Evolutionary conservation across 1,140 invertebrate genomes (phyloP).

Genomic region (Phymastichus coffea): DNA sequence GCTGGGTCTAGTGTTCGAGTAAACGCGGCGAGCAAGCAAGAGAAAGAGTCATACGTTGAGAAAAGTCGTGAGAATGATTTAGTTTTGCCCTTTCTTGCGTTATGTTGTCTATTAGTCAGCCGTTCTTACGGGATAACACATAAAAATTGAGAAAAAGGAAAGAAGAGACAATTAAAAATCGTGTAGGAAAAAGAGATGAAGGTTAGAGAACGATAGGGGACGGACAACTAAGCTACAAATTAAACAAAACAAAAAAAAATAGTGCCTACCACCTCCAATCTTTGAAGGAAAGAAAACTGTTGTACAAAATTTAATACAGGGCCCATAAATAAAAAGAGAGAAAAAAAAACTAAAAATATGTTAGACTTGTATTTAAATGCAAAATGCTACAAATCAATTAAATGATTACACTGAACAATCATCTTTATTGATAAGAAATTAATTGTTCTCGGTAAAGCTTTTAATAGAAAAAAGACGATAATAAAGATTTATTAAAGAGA

Average conservation of each 20-base stretch:
- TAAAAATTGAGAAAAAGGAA: conserved; percentile 30
- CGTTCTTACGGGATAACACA: conserved; percentile 28
- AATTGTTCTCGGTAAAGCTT: conserved; percentile 15
- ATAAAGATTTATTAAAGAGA: conserved; percentile 21
- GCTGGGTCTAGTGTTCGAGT: neutral
- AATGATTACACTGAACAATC: conserved; percentile 33
- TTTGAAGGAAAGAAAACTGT: conserved; percentile 39
- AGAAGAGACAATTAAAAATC: conserved; percentile 30
- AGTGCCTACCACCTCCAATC: conserved; percentile 49
- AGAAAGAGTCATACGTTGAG: neutral
- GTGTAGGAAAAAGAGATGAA: conserved; percentile 33
- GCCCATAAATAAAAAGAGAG: conserved; percentile 41
- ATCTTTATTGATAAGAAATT: conserved; percentile 28
- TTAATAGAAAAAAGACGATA: conserved; percentile 6
- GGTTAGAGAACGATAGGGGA: conserved; percentile 31
- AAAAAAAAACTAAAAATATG: conserved; percentile 34
- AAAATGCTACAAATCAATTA: conserved; percentile 30
- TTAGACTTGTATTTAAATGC: conserved; percentile 42
- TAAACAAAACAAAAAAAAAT: conserved; percentile 45
- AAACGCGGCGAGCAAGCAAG: neutral
- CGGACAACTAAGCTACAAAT: conserved; percentile 36
- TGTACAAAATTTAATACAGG: conserved; percentile 56
- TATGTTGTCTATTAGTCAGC: conserved; percentile 6
- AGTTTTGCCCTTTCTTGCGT: conserved; percentile 20
- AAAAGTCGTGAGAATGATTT: neutral